Base-by-base conservation (phyloP, 2,113 vertebrate genomes). In the Shinisaurus crocodilurus region DNA sequence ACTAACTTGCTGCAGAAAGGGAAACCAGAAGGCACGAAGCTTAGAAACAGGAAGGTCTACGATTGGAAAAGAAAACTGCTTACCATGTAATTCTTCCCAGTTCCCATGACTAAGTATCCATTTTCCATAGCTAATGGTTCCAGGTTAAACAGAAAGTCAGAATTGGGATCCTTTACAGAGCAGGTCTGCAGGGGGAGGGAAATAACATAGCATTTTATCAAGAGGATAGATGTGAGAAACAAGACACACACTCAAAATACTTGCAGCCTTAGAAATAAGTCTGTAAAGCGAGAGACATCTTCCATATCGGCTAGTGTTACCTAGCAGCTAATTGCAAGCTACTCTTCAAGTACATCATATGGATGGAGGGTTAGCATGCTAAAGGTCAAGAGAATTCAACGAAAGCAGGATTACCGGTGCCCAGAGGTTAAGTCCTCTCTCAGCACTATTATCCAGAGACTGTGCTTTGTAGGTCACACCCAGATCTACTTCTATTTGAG, bases 91-190 rank as follows among this genome's bases (percentile, higher is more conserved):
- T 87, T 96, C 90, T 98, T 99, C 12, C 98, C 97, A 45, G 98
- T 98, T 29, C 91, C 97, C 0, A 1, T 57, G 48, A 95, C 87
- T 0, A 76, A 75, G 74, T 99, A 99, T 81, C 97, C 98, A 0
- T 92, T 92, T 43, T 95, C 83, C 5, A 77, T 95, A 91, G 97
- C 97, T 67, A 99, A 93, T 0, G 97, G 97, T 50, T 95, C 97
- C 74, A 99, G 95, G 95, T 99, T 98, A 90, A 98, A 99, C 88
- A 98, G 95, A 94, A 98, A 98, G 27, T 98, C 98, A 4, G 97
- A 98, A 96, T 97, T 97, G 7, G 99, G 98, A 89, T 99, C 98
- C 90, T 94, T 95, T 76, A 99, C 95, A 6, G 98, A 89, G 85
- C 99, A 99, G 37, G 98, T 99, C 82, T 0, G 27, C 16, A 60